Evolutionary conservation across 2,113 vertebrate genomes (phyloP), one percentile per base, ranked within the genome.

Genomic region (Atherinomorus stipes): DNA sequence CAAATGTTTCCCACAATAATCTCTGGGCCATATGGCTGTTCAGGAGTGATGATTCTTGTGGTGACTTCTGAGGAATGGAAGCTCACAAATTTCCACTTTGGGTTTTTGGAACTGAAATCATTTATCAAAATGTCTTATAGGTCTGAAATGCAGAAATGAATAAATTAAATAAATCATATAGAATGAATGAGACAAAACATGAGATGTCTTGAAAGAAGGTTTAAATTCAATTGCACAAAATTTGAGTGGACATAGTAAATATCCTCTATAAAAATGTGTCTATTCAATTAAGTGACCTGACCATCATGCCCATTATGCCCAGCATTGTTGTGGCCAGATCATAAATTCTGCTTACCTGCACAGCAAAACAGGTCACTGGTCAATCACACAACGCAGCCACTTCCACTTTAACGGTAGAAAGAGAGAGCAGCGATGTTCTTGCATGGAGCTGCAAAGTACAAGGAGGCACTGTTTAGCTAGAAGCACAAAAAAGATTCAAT

Each of bases 291-390:
- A 63, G 11, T 31, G 44, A 47, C n/a, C 44, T 31, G 61, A n/a
- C 61, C 61, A 10, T 34, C 1, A 8, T 34, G 31, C 31, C 7
- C 31, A 34, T 58, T 34, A 34, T 25, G 63, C 28, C 34, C 16
- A 34, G 59, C 50, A 10, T 23, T n/a, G 0, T 37, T 26, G 57
- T 59, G 50, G 22, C 47, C 28, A 38, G 1, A 31, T 25, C 19
- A 7, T 51, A 49, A 65, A 61, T 66, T 71, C 52, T 3, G 13
- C 72, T 80, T 47, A 81, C 71, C 74, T 72, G 57, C 49, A 64
- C 61, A 31, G 53, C 31, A 63, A 79, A 81, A 76, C 71, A 67
- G 73, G 64, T 75, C 63, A 61, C 31, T 7, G 45, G 23, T 68
- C 56, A 34, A 45, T 42, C 37, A 64, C 62, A 67, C 62, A 47